phyloP scores from a whole-genome alignment of 2,888 invertebrate species.

The Limulus polyphemus region DNA sequence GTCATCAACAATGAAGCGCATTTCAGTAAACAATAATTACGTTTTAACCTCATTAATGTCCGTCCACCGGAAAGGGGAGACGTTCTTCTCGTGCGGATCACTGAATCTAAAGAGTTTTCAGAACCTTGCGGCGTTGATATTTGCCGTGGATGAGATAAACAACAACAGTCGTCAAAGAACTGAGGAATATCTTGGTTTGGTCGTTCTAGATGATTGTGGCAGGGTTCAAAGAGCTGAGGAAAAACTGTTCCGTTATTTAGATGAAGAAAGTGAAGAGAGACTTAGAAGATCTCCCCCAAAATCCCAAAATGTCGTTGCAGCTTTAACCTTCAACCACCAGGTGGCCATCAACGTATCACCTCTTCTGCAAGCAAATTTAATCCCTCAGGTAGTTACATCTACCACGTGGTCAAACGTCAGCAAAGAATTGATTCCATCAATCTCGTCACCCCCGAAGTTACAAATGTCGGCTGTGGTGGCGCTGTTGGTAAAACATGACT shows the following conservation, averaged over 20 bases:
- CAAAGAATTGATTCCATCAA: not conserved
- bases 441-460: not conserved
- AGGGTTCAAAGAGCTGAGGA: slow-evolving; percentile 33
- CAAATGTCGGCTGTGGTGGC: slow-evolving; percentile 29
- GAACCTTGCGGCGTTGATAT: slow-evolving; percentile 37
- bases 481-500: slow-evolving; percentile 27
- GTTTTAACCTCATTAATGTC: slow-evolving; percentile 30
- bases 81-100: slow-evolving; percentile 35
- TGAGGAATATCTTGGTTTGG: slow-evolving; percentile 28
- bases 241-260: slow-evolving; percentile 35
- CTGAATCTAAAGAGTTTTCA: slow-evolving; percentile 34
- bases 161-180: slow-evolving; percentile 25
- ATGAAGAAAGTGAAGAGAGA: slow-evolving; percentile 26
- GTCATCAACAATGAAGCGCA: too few species aligned
- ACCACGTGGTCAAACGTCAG: slow-evolving; percentile 31
- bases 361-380: slow-evolving; percentile 32
- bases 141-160: slow-evolving; percentile 37
- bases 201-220: slow-evolving; percentile 37
- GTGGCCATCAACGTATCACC: slow-evolving; percentile 34
- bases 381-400: slow-evolving; percentile 30
- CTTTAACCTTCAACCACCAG: slow-evolving; percentile 33
- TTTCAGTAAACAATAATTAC: too few species aligned
- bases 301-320: slow-evolving; percentile 31
- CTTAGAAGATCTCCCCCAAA: not conserved
- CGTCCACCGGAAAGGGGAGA: slow-evolving; percentile 28